Base-by-base conservation (phyloP, 2,113 vertebrate genomes). In the Ceyx margarethae region DNA sequence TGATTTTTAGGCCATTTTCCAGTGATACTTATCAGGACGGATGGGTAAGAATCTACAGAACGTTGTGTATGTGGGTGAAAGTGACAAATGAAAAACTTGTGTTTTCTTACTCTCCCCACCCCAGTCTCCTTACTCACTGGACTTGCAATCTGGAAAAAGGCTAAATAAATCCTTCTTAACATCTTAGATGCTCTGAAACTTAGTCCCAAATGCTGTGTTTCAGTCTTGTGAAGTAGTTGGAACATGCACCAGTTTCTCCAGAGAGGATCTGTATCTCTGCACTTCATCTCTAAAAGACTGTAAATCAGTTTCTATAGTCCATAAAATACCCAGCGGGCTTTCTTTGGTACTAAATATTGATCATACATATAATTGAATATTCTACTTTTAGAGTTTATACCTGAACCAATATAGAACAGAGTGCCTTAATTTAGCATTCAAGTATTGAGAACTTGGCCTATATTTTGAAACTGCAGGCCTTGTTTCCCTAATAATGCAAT, bases 361-460 rank as follows among this genome's bases (percentile, higher is more conserved):
- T 93, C 58, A 33, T 72, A 76, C 4, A 8, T 1, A 1, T 91
- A 94, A 91, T 29, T 85, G 71, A 87, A 65, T 92, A 43, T 50
- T 87, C 79, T 89, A 46, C 80, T 89, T 94, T 66, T 76, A 58
- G 72, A 87, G 43, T 62, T 87, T 54, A 17, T 85, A 51, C 45
- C 54, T 91, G 67, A 77, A 82, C 90, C 62, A 35, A 31, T 79
- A 62, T 69, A 89, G 95, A 85, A 73, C 67, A 77, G 51, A 51
- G 31, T 42, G 46, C 64, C 75, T 95, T 69, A 85, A 67, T 91
- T 78, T 84, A 87, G 53, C 62, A 61, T 72, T 76, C 54, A 50
- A 50, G 28, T 69, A 43, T 22, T 85, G 85, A 89, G 85, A 92
- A 80, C 17, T 61, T 79, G 71, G 81, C 66, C 91, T 92, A 28